Percentiles rank a stretch among this genome's conserved stretches.
Conservation (phyloP, 2,113 vertebrate species). For the Columbina picui region DNA sequence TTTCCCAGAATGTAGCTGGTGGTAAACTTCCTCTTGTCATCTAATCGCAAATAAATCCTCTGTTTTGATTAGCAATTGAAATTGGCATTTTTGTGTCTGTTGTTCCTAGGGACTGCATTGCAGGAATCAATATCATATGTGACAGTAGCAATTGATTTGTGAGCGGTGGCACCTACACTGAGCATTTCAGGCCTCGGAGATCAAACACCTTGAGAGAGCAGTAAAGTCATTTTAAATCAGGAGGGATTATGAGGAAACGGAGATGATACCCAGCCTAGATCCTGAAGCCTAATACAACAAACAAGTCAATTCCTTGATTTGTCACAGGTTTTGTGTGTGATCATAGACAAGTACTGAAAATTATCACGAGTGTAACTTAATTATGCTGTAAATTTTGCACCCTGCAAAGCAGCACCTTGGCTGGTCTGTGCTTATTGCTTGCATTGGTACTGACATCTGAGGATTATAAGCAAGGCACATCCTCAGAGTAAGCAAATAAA, state of each 20-base stretch:
- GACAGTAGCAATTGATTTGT: constrained; percentile 19
- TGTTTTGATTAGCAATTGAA: constrained; percentile 36
- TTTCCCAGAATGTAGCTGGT: not conserved
- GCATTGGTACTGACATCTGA: not conserved
- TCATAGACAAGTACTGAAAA: not conserved
- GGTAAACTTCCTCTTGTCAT: not conserved
- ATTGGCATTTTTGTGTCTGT: not conserved
- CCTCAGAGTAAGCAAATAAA: not conserved
- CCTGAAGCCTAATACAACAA: not conserved
- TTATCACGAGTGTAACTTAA: not conserved
- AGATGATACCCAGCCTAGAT: not conserved
- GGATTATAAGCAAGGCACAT: not conserved
- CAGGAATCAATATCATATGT: constrained; percentile 4
- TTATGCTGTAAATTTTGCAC: not conserved
- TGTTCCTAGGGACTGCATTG: not conserved
- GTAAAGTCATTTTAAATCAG: not conserved
- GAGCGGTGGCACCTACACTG: not conserved
- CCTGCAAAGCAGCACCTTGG: not conserved
- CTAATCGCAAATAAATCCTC: constrained; percentile 11
- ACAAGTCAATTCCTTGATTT: not conserved
- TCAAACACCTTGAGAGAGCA: not conserved
- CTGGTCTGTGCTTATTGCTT: not conserved
- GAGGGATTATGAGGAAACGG: not conserved
- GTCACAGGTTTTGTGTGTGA: not conserved
- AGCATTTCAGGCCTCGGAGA: not conserved